A percentile compares a stretch with the other conserved stretches of the same genome.
Evolutionary conservation across 1,140 invertebrate species (phyloP).

Genomic region (Octopus sinensis): DNA sequence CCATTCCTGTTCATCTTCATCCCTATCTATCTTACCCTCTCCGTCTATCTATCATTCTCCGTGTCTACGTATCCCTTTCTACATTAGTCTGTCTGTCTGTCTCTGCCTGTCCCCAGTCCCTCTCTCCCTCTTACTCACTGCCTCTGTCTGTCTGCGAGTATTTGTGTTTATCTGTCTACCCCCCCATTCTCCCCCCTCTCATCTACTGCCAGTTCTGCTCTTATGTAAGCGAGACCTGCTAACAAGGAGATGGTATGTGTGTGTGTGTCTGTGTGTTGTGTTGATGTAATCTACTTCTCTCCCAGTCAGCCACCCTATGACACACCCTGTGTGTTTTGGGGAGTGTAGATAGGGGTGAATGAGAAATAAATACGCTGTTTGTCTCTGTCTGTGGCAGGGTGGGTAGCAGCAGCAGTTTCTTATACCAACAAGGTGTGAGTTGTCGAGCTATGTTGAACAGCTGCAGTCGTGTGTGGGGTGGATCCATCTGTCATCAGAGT

Average conservation of each 20-base stretch:
- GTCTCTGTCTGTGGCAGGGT: conserved; percentile 4
- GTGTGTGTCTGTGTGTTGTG: not conserved
- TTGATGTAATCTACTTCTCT: not conserved
- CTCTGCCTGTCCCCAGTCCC: not conserved
- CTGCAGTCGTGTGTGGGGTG: too few species aligned
- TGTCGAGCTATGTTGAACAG: too few species aligned
- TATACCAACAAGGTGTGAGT: not conserved
- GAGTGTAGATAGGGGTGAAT: too few species aligned
- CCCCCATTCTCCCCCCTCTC: not conserved
- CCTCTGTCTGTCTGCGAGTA: conserved; percentile 99
- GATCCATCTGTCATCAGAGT: too few species aligned
- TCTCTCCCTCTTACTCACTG: conserved; percentile 26
- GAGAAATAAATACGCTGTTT: too few species aligned
- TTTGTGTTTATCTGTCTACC: not conserved
- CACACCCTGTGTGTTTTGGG: not conserved
- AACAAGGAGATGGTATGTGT: too few species aligned
- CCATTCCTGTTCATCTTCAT: conserved; percentile 1
- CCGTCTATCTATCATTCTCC: not conserved
- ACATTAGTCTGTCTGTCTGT: not conserved
- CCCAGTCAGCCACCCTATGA: not conserved
- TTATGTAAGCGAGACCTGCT: too few species aligned
- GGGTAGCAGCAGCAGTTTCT: not conserved
- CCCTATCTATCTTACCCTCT: not conserved
- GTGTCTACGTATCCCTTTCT: not conserved
- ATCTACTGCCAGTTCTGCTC: too few species aligned